Conservation (phyloP, 1,140 invertebrate species). For the Dysdera silvatica region DNA sequence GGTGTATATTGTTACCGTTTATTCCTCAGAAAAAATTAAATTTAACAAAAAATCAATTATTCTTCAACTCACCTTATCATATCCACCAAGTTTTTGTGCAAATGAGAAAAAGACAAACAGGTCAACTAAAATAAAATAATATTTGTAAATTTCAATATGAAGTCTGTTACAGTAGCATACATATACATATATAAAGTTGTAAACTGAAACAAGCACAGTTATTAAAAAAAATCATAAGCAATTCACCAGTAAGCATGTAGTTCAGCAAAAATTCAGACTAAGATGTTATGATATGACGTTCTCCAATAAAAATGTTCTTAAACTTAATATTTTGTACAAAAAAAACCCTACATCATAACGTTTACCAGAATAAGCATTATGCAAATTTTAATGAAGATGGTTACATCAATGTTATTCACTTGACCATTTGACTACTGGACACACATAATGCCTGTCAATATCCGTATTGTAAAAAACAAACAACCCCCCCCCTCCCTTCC, state of each 20-base stretch:
- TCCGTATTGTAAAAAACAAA: background rate
- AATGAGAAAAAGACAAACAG: slow-evolving; percentile 65
- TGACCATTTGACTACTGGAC: background rate
- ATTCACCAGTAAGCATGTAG: too few relatives aligned
- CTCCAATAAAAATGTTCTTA: too few relatives aligned
- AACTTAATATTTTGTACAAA: too few relatives aligned
- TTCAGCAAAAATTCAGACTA: too few relatives aligned
- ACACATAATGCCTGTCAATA: background rate
- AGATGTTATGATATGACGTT: too few relatives aligned
- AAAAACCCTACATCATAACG: too few relatives aligned
- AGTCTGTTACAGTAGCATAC: background rate
- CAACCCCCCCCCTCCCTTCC: background rate
- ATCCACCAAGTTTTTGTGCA: slow-evolving; percentile 70
- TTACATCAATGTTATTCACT: background rate
- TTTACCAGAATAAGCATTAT: too few relatives aligned
- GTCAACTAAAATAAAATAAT: slow-evolving; percentile 59
- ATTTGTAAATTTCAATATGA: slow-evolving; percentile 3
- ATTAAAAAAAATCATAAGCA: too few relatives aligned
- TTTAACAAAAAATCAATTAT: background rate
- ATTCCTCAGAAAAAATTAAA: slow-evolving; percentile 2
- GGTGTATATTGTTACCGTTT: background rate
- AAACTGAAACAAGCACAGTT: background rate
- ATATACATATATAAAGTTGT: background rate
- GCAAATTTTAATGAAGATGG: too few relatives aligned
- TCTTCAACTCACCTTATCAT: slow-evolving; percentile 51